Conservation (phyloP, 2,797 vertebrate genomes). For the Pampus argenteus region DNA sequence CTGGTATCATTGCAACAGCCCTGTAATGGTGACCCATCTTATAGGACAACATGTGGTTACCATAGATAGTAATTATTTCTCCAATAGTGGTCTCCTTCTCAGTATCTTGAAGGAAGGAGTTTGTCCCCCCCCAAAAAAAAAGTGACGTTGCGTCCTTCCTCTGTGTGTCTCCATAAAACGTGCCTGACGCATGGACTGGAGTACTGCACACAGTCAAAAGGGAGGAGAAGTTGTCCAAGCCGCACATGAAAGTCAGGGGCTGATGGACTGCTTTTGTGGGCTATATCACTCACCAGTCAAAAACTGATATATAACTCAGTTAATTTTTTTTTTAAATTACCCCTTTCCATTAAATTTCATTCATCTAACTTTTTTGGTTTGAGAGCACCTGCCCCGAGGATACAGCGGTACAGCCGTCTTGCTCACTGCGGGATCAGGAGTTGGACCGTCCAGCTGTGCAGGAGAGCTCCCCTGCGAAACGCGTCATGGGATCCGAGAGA, state of each 20-base stretch:
- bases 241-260: conserved; percentile 38
- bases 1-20: neutral
- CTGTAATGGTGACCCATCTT: neutral
- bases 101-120: conserved; percentile 1
- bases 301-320: neutral
- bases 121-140: conserved; percentile 36
- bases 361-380: neutral
- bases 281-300: neutral
- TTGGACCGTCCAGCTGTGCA: conserved; percentile 53
- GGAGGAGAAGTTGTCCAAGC: conserved; percentile 53
- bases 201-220: conserved; percentile 51
- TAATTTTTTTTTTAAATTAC: neutral
- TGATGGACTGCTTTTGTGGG: conserved; percentile 29
- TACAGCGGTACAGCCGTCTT: conserved; percentile 54
- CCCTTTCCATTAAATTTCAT: neutral
- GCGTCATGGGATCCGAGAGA: conserved; percentile 62
- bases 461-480: conserved; percentile 62
- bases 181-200: conserved; percentile 60
- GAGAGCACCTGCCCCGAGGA: conserved; percentile 80
- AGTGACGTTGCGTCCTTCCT: conserved; percentile 83
- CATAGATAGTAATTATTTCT: neutral
- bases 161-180: conserved; percentile 76
- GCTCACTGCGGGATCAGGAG: conserved; percentile 45
- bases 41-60: neutral
- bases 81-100: neutral